Evolutionary conservation across 2,113 vertebrate species (phyloP).

Genomic region (Urocitellus parryii): DNA sequence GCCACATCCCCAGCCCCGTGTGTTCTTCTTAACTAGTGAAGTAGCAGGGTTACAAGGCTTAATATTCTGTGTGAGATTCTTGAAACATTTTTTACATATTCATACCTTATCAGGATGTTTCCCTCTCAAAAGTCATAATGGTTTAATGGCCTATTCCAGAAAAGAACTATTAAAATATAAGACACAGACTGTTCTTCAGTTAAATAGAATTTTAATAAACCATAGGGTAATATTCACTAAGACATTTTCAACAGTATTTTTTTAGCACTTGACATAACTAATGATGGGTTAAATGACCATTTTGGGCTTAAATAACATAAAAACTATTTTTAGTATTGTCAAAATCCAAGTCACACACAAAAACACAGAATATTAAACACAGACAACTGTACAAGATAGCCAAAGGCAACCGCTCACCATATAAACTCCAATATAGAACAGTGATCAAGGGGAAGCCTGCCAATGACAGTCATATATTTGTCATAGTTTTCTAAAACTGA

Average conservation of each 20-base stretch:
- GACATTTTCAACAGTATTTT: neutral
- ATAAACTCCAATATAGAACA: neutral
- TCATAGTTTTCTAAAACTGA: neutral
- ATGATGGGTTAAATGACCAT: neutral
- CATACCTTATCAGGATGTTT: neutral
- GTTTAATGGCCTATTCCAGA: neutral
- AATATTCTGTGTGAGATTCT: slow-evolving; percentile 40
- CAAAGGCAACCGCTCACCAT: neutral
- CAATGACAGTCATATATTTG: neutral
- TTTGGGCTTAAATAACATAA: slow-evolving; percentile 44
- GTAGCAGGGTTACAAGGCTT: neutral
- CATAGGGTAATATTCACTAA: neutral
- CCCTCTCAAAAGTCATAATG: slow-evolving; percentile 27
- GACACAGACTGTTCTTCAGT: neutral
- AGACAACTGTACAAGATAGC: neutral
- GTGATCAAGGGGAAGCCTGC: neutral
- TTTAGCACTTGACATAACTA: slow-evolving; percentile 29
- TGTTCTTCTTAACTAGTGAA: neutral
- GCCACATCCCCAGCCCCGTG: no score
- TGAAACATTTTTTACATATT: neutral
- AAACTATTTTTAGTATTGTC: slow-evolving; percentile 22
- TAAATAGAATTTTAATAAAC: neutral
- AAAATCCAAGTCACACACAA: neutral
- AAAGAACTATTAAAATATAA: slow-evolving; percentile 1
- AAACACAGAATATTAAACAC: neutral